Evolutionary conservation across 30 jellyfish, hydroid and myxozoan species (phyloP), one percentile per base, ranked within the genome.

Genomic region (Rhopilema esculentum): DNA sequence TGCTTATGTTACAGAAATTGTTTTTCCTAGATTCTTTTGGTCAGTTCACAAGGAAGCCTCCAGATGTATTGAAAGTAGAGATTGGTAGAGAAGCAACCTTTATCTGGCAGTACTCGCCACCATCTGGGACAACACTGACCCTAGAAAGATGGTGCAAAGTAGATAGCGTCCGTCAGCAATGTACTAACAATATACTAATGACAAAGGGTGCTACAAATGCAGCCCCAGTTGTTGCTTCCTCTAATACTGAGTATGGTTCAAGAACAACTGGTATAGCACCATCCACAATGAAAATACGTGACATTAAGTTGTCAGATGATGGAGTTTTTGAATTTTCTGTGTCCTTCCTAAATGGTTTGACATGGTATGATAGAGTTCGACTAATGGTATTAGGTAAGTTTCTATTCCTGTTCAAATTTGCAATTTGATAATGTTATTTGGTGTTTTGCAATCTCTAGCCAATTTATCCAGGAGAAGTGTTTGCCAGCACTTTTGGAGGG

Each of bases 71-170:
- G 16, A 23, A 66, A 22, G 94, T 86, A n/a, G 69, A 51, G 52
- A n/a, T 68, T 26, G 94, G 94, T 25, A 78, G 27, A 50, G 79
- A 50, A 50, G 94, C 94, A 27, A 86, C 89, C 21, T 86, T 86
- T 66, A 27, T 63, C 49, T 86, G 94, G 94, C 83, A 74, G 72
- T 86, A 77, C 53, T 21, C 50, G 22, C 83, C 85, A 16, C 79
- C 84, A 19, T 66, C 66, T n/a, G 80, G 69, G 24, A n/a, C 80
- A 12, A 31, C 83, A 20, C 16, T 78, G 2, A 57, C 51, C 24
- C 49, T 86, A 21, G 84, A 53, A 31, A 32, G 23, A 33, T 86
- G 94, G 94, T 75, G 94, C 77, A 75, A 76, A 30, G 0, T 86
- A 22, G 84, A 86, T 69, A 80, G 88, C 25, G 69, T 33, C 1